Evolutionary conservation across 2,113 vertebrate genomes (phyloP), one percentile per base, ranked within the genome.

Genomic region (Excalfactoria chinensis): DNA sequence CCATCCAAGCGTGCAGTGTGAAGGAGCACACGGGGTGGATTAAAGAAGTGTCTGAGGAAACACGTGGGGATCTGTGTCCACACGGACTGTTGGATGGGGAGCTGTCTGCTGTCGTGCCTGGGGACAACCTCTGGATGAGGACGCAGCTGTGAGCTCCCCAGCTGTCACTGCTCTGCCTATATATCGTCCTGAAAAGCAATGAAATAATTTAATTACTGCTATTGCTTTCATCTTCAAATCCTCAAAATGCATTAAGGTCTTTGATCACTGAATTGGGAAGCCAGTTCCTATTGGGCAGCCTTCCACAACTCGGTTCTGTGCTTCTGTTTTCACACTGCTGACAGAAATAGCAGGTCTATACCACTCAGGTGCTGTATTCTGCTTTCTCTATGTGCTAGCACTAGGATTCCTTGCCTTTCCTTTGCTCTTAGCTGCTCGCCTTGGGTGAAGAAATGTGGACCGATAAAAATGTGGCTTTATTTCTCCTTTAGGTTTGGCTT

Each of bases 401-500:
- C 80, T 20, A 23, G 73, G 70, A 40, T 48, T 37, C 66, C 81
- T 14, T 63, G 70, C 17, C 62, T 56, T 55, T 63, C 53, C 35
- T 76, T 41, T 0, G 6, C 70, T 86, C 71, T 1, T 62, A 44
- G 86, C 70, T 94, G 88, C 93, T 75, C 40, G 44, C 59, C 68
- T 75, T 9, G 5, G 40, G n/a, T 60, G 70, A 49, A 77, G 66
- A 66, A 67, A 82, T 14, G 41, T 44, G 71, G 13, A 1, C 63
- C 78, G 86, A 92, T 93, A 86, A 96, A 95, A 92, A 90, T 69
- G 22, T 96, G 68, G 85, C 95, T 88, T 94, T 89, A 90, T 96
- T 94, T 96, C 81, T 96, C 63, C 88, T 93, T 96, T 89, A 95
- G 88, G 89, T 94, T 93, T 95, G 94, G 17, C 95, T 93, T 94